Evolutionary conservation across 2,888 invertebrate species (phyloP), one percentile per base, ranked within the genome.

Genomic region (Drosophila kokeensis): DNA sequence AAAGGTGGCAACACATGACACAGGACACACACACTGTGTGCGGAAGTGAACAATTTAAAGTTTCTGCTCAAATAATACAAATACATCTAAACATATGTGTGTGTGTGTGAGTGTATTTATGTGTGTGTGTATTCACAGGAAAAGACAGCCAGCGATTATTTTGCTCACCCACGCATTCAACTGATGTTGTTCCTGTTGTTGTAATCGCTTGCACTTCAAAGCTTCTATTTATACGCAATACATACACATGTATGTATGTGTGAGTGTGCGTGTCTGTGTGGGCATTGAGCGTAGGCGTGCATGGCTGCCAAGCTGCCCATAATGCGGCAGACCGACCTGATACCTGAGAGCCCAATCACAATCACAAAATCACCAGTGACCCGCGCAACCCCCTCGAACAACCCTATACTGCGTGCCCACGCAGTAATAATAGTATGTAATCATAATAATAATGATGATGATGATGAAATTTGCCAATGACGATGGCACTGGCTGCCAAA

Each of bases 1-100:
- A 21, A 62, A 82, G 69, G 82, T 79, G 79, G 82, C 68, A 79
- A 60, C 78, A 53, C 78, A 62, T 48, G n/a, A 30, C 59, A 48
- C 81, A 63, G 69, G 77, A 80, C 85, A 60, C 57, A 69, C 67
- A 85, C 82, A 69, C 49, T 34, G 55, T 73, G 79, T 82, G 88
- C 90, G 85, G 85, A 85, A 88, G 83, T 85, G 81, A 83, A 86
- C 90, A 85, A 86, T 85, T 85, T 74, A 83, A 82, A 81, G 76
- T 82, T 80, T 81, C 65, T 60, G 75, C 68, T 50, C 74, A 69
- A 57, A 75, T 45, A 60, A 52, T 36, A 75, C n/a, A 61, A 40
- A 62, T 27, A 72, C 50, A 60, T 34, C 21, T 21, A 18, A 30
- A 18, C 36, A 40, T 61, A 32, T 58, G 53, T 69, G 32, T 50